phyloP scores from a whole-genome alignment of 2,113 vertebrate genomes.

The Alethe diademata region DNA sequence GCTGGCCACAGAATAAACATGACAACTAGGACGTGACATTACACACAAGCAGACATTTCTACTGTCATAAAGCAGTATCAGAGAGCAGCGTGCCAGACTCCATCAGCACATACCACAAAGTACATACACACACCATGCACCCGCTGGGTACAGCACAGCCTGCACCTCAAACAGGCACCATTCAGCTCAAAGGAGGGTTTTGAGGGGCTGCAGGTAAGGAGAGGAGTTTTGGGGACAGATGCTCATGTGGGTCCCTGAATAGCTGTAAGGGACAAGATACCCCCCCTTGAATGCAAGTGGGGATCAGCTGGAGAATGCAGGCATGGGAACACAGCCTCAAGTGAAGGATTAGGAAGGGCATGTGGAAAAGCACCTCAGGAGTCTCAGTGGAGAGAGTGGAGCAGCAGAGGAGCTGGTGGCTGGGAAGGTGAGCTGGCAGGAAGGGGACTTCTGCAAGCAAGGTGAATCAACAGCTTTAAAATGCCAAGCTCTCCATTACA shows the following conservation, averaged over 20 bases:
- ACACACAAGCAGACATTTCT: constrained; percentile 2
- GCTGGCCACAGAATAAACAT: constrained; percentile 20
- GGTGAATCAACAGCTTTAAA: constrained; percentile 28
- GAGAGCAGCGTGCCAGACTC: background rate
- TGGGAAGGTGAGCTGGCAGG: background rate
- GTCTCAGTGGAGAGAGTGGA: accelerated
- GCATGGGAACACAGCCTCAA: background rate
- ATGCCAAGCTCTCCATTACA: constrained; percentile 6
- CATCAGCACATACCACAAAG: constrained; percentile 7
- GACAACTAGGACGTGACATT: background rate
- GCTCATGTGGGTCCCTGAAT: background rate
- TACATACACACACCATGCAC: background rate
- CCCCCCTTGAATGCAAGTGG: background rate
- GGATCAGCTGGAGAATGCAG: background rate
- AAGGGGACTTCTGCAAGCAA: background rate
- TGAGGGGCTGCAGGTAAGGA: background rate
- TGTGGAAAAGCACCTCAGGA: background rate
- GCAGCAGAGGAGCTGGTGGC: background rate
- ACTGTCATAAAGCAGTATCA: constrained; percentile 21
- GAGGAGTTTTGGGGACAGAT: background rate
- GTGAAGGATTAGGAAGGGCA: background rate
- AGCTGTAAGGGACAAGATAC: background rate
- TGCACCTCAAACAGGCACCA: background rate
- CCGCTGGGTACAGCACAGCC: background rate
- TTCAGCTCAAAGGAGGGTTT: background rate